Evolutionary conservation across 2,888 invertebrate species (phyloP).

Genomic region (Blastobasis adustella): DNA sequence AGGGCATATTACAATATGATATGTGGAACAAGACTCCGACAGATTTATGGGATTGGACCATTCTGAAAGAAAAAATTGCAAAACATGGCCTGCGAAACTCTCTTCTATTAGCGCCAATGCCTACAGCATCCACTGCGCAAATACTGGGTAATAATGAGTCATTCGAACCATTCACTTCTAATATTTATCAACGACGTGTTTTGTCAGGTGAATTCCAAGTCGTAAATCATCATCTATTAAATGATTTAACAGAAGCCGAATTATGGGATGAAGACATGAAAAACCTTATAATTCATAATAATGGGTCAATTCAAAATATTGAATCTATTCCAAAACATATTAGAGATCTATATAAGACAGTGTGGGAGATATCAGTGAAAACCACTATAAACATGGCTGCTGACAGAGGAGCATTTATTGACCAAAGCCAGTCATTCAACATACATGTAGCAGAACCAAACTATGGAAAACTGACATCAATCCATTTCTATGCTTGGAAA

Average conservation of each 20-base stretch:
- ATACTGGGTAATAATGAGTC: constrained; percentile 99
- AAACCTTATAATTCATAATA: constrained; percentile 90
- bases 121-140: constrained; percentile 98
- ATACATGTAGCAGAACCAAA: constrained; percentile 97
- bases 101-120: constrained; percentile 96
- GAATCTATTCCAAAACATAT: constrained; percentile 88
- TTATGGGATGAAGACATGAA: constrained; percentile 98
- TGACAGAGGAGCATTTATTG: constrained; percentile 97
- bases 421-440: constrained; percentile 98
- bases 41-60: constrained; percentile 91
- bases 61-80: constrained; percentile 87
- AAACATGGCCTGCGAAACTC: constrained; percentile 95
- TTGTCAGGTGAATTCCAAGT: constrained; percentile 97
- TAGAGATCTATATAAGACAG: constrained; percentile 93
- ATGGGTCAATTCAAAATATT: constrained; percentile 95
- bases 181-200: constrained; percentile 95
- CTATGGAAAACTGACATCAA: constrained; percentile 94
- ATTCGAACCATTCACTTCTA: constrained; percentile 98
- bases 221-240: constrained; percentile 96
- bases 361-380: constrained; percentile 98
- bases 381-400: constrained; percentile 96
- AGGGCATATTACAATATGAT: constrained; percentile 96
- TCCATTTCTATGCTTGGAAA: constrained; percentile 99
- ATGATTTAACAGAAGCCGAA: constrained; percentile 92
- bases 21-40: constrained; percentile 97